Base-by-base conservation (phyloP, 2,888 invertebrate species). In the Poecilus cupreus region DNA sequence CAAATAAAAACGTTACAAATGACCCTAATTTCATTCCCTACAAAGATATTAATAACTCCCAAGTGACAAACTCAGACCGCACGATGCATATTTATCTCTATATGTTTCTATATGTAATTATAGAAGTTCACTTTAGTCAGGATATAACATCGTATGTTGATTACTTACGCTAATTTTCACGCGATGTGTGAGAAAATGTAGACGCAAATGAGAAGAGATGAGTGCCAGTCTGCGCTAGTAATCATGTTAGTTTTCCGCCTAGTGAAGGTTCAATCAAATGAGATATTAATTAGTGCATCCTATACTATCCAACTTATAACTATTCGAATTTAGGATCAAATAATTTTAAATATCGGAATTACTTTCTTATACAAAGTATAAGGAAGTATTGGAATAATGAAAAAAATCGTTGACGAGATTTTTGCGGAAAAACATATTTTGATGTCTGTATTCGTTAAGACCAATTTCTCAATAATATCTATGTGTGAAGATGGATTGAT, bases 1-100 rank as follows among this genome's bases (percentile, higher is more conserved):
- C 68, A 37, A 68, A 68, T 68, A 68, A 68, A 68, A 68, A 24
- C 60, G 24, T 60, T 24, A 60, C 60, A 60, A 60, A 60, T 24
- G 22, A 60, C 24, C 11, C 26, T 60, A n/a, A 51, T 32, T 16
- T 54, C 18, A 8, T 54, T 54, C 18, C 22, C 2, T 54, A 18
- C 54, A 22, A 54, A 13, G 54, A 54, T 54, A 54, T 54, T 60
- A 26, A 26, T 60, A 24, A 24, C 26, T 24, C 32, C 26, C 32
- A 20, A 60, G 32, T 60, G 60, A 18, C 51, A 51, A 51, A 51
- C 16, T 18, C 18, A 18, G 20, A 51, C 13, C 13, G 11, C 46
- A 46, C n/a, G 49, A 13, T 13, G 54, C 16, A 13, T 1, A 43
- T 43, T 43, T 43, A 43, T 43, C 43, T 43, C 8, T 11, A 0